Conservation (phyloP, 2,797 vertebrate species). For the Gymnodraco acuticeps region DNA sequence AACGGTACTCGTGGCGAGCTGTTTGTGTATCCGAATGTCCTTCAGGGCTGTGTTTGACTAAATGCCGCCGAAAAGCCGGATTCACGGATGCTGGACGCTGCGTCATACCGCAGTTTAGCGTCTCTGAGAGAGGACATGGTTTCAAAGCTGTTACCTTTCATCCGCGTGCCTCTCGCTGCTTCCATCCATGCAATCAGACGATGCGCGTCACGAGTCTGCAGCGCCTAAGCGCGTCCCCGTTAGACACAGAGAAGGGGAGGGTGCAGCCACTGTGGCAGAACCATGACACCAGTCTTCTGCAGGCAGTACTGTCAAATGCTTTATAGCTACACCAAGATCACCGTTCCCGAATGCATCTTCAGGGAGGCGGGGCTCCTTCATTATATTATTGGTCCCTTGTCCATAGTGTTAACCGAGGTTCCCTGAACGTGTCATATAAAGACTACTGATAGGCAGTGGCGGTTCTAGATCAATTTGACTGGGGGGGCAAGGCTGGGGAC, state of each 20-base stretch:
- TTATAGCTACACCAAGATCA: background rate
- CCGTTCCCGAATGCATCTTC: background rate
- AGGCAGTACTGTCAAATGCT: background rate
- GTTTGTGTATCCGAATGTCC: too few species aligned
- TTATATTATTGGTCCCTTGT: too few species aligned
- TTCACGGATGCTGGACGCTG: rapidly evolving
- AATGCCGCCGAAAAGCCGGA: background rate
- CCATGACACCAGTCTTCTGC: background rate
- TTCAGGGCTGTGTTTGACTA: too few species aligned
- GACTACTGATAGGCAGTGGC: too few species aligned
- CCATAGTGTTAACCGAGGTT: too few species aligned
- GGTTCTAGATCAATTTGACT: too few species aligned
- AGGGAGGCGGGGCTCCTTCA: too few species aligned
- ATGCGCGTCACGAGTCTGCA: slow-evolving; percentile 37
- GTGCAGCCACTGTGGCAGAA: slow-evolving; percentile 1
- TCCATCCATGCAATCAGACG: slow-evolving; percentile 25
- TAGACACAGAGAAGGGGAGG: background rate
- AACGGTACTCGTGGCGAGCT: background rate
- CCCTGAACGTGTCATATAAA: too few species aligned
- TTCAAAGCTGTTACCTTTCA: slow-evolving; percentile 54
- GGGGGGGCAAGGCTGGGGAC: too few species aligned
- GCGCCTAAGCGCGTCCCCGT: slow-evolving; percentile 39
- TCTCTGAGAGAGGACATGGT: background rate
- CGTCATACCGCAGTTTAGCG: rapidly evolving
- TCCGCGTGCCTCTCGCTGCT: slow-evolving; percentile 29